phyloP scores from a whole-genome alignment of 1,140 invertebrate genomes.

The Zaprionus inermis region DNA sequence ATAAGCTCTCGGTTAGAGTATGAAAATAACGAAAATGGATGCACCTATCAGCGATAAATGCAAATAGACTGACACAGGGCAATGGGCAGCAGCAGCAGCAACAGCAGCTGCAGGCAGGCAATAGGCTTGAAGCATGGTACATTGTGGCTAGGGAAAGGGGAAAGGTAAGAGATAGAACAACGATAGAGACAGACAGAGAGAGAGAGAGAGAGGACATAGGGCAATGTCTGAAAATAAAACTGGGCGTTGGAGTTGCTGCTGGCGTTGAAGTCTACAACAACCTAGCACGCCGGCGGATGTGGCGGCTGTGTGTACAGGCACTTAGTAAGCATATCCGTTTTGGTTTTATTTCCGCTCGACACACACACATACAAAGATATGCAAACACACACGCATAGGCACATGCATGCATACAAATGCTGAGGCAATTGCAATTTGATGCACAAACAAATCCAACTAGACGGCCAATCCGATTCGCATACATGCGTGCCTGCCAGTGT shows the following conservation, averaged over 20 bases:
- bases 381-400: slow-evolving; percentile 18
- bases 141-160: not conserved
- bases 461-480: slow-evolving; percentile 37
- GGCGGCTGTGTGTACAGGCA: slow-evolving; percentile 74
- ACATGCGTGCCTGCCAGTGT: slow-evolving; percentile 7
- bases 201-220: not conserved
- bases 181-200: not conserved
- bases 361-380: slow-evolving; percentile 24
- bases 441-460: slow-evolving; percentile 71
- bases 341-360: slow-evolving; percentile 76
- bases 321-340: slow-evolving; percentile 82
- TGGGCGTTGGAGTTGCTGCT: slow-evolving; percentile 19
- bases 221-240: slow-evolving; percentile 20
- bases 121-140: not conserved
- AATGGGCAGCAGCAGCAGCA: not conserved
- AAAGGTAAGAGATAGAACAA: not conserved
- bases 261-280: slow-evolving; percentile 46
- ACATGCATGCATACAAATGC: slow-evolving; percentile 56
- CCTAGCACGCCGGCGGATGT: slow-evolving; percentile 62
- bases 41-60: slow-evolving; percentile 40
- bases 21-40: slow-evolving; percentile 32
- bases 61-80: slow-evolving; percentile 33
- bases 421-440: slow-evolving; percentile 77
- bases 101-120: not conserved
- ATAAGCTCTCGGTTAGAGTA: not conserved